phyloP scores from a whole-genome alignment of 2,113 vertebrate species.

The Cryptoleucopteryx plumbea region DNA sequence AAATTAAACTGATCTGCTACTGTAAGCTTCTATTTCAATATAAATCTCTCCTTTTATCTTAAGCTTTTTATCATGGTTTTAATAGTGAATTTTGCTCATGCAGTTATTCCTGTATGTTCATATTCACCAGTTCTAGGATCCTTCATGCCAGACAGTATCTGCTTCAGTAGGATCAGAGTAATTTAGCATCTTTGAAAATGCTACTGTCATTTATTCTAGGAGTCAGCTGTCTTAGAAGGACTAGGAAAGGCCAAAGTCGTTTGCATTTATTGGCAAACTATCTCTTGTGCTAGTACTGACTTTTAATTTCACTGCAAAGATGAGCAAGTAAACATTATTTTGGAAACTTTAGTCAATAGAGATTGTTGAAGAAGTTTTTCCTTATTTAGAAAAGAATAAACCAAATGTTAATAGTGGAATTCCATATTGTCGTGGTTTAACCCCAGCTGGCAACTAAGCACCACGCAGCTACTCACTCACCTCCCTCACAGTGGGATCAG shows the following conservation, averaged over 20 bases:
- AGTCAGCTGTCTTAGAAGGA: slow-evolving; percentile 17
- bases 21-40: slow-evolving; percentile 21
- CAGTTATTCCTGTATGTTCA: slow-evolving; percentile 12
- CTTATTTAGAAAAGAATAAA: background rate
- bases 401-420: background rate
- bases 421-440: background rate
- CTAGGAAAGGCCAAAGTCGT: slow-evolving; percentile 19
- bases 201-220: slow-evolving; percentile 17
- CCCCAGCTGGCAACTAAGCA: too few species aligned
- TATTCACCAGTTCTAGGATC: slow-evolving; percentile 19
- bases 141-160: slow-evolving; percentile 1
- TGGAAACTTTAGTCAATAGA: background rate
- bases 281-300: background rate
- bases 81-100: background rate
- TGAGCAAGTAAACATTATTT: background rate
- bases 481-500: too few species aligned
- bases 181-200: slow-evolving; percentile 53
- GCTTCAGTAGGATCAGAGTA: slow-evolving; percentile 24
- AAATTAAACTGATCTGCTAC: slow-evolving; percentile 33
- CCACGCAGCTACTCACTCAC: too few species aligned
- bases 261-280: slow-evolving; percentile 37
- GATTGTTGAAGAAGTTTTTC: background rate
- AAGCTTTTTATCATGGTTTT: slow-evolving; percentile 21
- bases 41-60: slow-evolving; percentile 46
- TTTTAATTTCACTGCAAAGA: background rate